Evolutionary conservation across 53 echinoderm and acorn worm genomes (phyloP), one percentile per base, ranked within the genome.

Genomic region (Echinarachnius parma): DNA sequence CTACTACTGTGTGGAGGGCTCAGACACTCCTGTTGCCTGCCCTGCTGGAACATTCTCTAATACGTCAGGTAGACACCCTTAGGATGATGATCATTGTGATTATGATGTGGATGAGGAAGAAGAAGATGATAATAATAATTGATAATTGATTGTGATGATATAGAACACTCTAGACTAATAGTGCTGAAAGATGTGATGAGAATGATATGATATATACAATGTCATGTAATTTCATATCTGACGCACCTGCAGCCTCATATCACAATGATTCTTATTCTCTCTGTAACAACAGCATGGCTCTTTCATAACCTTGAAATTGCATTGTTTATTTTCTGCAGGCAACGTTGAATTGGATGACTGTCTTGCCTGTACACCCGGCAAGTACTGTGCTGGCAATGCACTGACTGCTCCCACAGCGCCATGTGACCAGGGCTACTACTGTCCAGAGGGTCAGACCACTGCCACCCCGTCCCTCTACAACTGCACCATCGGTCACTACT

Each of bases 401-500:
- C 82, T 91, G 55, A 79, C 79, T 24, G 87, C 84, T 29, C 96
- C 96, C 0, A 77, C 84, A 0, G 82, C 61, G 9, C 84, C 87
- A 60, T 94, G 96, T 20, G 82, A 81, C 62, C 81, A 47, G 27
- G 96, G 96, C 39, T 95, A 95, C 90, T 95, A 91, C 64, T 95
- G 96, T 49, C 96, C 96, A 3, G 90, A 79, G 5, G 91, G 96
- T 26, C 96, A 95, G 75, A 65, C 81, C 39, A 81, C 84, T 2
- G 68, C 96, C 2, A 66, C 91, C 47, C 95, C 95, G 0, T 45
- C 62, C 19, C 87, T 84, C 48, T 95, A 76, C 74, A 95, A 95
- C 82, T 95, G 96, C 33, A 95, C 96, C 60, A 91, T 91, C 22
- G 96, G 96, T 72, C 96, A 95, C 63, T 84, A 61, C 82, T 94